Conservation (phyloP, 2,113 vertebrate genomes). For the Pangasianodon hypophthalmus region DNA sequence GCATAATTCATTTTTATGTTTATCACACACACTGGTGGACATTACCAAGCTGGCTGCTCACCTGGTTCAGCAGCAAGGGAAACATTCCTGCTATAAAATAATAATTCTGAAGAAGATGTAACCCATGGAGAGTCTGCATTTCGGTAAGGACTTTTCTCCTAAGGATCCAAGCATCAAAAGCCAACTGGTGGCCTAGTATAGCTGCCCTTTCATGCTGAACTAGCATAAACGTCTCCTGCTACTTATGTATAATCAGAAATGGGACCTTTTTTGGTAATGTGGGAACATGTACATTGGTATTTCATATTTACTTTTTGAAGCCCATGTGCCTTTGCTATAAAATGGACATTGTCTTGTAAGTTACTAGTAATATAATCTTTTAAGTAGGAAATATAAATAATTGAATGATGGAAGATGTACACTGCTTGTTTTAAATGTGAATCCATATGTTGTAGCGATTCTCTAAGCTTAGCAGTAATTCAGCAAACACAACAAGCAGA, state of each 20-base stretch:
- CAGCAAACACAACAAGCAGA: neutral
- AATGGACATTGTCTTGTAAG: neutral
- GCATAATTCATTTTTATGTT: too few relatives aligned
- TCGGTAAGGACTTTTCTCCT: neutral
- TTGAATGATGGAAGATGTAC: neutral
- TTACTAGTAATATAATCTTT: neutral
- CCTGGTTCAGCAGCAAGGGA: neutral
- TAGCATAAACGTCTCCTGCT: neutral
- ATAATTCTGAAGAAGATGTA: neutral
- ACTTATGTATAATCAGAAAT: neutral
- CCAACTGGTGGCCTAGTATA: neutral
- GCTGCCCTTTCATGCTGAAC: neutral
- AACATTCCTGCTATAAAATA: neutral
- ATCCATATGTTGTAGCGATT: slow-evolving; percentile 1
- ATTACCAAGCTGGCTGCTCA: neutral
- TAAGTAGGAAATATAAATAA: neutral
- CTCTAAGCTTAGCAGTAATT: neutral
- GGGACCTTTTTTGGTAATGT: neutral
- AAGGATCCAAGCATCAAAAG: too few relatives aligned
- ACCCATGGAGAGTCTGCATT: neutral
- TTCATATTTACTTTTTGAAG: neutral
- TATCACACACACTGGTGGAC: neutral
- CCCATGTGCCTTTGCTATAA: neutral
- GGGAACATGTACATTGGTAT: neutral
- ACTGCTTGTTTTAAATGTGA: neutral